Evolutionary conservation across 2,888 invertebrate genomes (phyloP).

Genomic region (Desoria tigrina): DNA sequence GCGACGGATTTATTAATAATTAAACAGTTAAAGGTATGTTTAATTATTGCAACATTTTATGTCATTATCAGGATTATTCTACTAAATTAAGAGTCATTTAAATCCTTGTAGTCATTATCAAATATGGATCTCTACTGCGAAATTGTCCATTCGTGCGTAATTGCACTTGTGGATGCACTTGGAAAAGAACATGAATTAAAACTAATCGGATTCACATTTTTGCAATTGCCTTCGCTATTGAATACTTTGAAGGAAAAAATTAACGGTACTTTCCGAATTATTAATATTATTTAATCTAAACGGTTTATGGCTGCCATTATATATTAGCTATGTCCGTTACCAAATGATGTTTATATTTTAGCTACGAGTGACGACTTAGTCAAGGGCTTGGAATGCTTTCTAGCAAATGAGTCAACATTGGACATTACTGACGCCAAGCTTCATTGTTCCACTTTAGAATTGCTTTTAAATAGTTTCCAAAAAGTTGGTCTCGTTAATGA

Average conservation of each 20-base stretch:
- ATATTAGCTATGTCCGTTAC: neutral
- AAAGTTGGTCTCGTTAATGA: conserved; percentile 79
- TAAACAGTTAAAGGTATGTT: conserved; percentile 75
- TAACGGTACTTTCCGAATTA: conserved; percentile 51
- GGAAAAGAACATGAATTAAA: conserved; percentile 82
- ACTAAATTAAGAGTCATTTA: conserved; percentile 2
- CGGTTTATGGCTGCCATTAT: neutral
- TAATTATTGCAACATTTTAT: conserved; percentile 2
- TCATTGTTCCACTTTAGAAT: conserved; percentile 82
- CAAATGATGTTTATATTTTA: neutral
- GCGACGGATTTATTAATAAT: conserved; percentile 81
- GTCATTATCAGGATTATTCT: neutral
- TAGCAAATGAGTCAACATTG: conserved; percentile 79
- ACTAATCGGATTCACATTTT: conserved; percentile 91
- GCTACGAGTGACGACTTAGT: conserved; percentile 65
- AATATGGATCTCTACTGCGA: conserved; percentile 81
- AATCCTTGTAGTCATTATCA: conserved; percentile 53
- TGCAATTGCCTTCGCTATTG: conserved; percentile 83
- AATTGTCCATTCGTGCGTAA: conserved; percentile 82
- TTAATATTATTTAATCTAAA: conserved; percentile 5
- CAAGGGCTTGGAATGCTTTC: conserved; percentile 79
- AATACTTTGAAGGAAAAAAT: conserved; percentile 67
- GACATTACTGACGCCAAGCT: conserved; percentile 88
- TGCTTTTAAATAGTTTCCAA: conserved; percentile 77
- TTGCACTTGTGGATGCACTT: conserved; percentile 83